Percentiles rank a stretch among this genome's conserved stretches.
Conservation (phyloP, 2,888 invertebrate genomes). For the Ctena decussata region DNA sequence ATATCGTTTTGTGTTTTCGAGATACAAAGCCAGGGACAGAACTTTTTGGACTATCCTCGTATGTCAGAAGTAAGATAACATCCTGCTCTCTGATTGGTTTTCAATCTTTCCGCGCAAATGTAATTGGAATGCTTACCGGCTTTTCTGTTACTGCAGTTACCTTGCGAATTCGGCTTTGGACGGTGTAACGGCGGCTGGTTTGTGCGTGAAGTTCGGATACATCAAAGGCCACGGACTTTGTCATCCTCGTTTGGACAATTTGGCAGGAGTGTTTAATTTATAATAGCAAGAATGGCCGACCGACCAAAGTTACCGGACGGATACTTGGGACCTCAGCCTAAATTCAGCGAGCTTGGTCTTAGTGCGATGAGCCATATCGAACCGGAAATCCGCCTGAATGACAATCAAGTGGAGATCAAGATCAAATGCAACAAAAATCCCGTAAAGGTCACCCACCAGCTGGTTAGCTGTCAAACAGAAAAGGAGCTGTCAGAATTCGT, state of each 20-base stretch:
- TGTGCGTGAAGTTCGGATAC: not conserved
- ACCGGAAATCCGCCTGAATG: constrained; percentile 65
- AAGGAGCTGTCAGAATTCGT: constrained; percentile 76
- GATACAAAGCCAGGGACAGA: too few species aligned
- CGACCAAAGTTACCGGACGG: constrained; percentile 77
- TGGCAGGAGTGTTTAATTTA: not conserved
- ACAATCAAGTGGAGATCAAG: constrained; percentile 77
- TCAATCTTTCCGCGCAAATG: not conserved
- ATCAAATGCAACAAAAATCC: constrained; percentile 66
- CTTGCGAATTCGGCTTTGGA: too few species aligned
- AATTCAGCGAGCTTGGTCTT: constrained; percentile 76
- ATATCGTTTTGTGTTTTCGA: too few species aligned
- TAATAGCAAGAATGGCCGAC: constrained; percentile 60
- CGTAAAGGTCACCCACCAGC: constrained; percentile 78
- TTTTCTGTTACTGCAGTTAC: not conserved
- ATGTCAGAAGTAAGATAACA: constrained; percentile 25
- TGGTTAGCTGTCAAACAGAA: constrained; percentile 68
- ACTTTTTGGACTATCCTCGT: too few species aligned
- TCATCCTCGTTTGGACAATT: too few species aligned
- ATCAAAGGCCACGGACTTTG: too few species aligned
- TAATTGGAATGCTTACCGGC: not conserved
- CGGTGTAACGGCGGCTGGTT: not conserved
- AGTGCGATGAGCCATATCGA: constrained; percentile 72
- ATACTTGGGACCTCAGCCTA: constrained; percentile 80
- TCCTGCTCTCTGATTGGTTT: constrained; percentile 8